Conservation (phyloP, 2,113 vertebrate species). For the Rhynchomys soricoides region DNA sequence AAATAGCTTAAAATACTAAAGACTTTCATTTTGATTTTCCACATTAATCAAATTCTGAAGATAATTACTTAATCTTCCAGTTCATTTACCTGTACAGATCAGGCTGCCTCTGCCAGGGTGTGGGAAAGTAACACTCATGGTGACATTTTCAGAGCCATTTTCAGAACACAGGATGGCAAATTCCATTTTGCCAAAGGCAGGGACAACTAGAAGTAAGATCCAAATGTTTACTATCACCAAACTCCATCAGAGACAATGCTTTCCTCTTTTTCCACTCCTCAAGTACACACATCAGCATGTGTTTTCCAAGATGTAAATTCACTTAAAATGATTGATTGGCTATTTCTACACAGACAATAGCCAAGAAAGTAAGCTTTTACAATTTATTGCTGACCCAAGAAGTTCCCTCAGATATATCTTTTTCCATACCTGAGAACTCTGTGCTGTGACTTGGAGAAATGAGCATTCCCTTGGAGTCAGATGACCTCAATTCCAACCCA, state of each 20-base stretch:
- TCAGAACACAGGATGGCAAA: neutral
- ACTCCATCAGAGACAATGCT: neutral
- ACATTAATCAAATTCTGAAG: slow-evolving; percentile 66
- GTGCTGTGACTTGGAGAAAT: slow-evolving; percentile 49
- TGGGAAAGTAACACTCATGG: neutral
- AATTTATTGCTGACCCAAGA: slow-evolving; percentile 50
- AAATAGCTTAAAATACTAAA: slow-evolving; percentile 1
- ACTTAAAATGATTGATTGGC: neutral
- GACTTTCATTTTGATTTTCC: slow-evolving; percentile 56
- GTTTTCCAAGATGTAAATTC: slow-evolving; percentile 22
- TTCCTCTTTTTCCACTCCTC: neutral
- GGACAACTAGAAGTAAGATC: neutral
- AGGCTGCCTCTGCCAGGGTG: neutral
- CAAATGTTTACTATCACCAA: neutral
- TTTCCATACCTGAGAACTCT: neutral
- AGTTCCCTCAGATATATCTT: neutral
- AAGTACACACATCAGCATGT: neutral
- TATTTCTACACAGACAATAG: slow-evolving; percentile 6
- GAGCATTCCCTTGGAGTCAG: slow-evolving; percentile 10
- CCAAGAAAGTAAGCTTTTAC: slow-evolving; percentile 18
- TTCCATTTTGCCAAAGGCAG: neutral
- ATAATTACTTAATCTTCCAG: slow-evolving; percentile 63
- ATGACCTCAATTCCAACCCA: slow-evolving; percentile 52
- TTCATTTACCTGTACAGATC: slow-evolving; percentile 39
- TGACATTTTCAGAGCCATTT: slow-evolving; percentile 31